Percentiles rank a stretch among this genome's conserved stretches.
Evolutionary conservation across 2,888 invertebrate genomes (phyloP).

Genomic region (Scaptomyza caliginosa): DNA sequence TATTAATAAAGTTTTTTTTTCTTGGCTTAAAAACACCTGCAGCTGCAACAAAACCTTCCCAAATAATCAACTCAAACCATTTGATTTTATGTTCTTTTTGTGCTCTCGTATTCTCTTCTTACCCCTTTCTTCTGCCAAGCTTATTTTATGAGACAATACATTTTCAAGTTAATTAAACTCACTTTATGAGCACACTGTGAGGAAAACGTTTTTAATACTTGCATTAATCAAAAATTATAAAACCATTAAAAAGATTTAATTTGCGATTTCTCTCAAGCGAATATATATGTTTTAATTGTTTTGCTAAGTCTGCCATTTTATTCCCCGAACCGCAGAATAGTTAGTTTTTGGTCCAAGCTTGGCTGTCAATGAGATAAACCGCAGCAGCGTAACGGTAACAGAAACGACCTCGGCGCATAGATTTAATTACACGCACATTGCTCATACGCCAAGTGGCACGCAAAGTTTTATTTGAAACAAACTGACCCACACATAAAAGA

Average conservation of each 20-base stretch:
- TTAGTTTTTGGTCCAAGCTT: constrained; percentile 24
- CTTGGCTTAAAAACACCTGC: constrained; percentile 9
- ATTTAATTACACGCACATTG: constrained; percentile 57
- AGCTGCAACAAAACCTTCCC: not conserved
- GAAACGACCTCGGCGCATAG: constrained; percentile 36
- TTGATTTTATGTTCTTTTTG: constrained; percentile 22
- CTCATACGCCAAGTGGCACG: constrained; percentile 45
- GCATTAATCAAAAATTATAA: not conserved
- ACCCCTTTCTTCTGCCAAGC: not conserved
- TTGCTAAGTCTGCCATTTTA: constrained; percentile 2
- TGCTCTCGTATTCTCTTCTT: not conserved
- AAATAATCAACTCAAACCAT: not conserved
- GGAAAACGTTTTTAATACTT: constrained; percentile 11
- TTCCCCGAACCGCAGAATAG: constrained; percentile 32
- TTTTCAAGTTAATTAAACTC: constrained; percentile 25
- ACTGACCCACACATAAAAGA: constrained; percentile 33
- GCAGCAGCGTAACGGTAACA: constrained; percentile 53
- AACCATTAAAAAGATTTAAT: not conserved
- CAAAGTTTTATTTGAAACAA: not conserved
- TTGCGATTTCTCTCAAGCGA: not conserved
- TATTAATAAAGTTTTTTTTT: constrained; percentile 6
- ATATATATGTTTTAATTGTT: not conserved
- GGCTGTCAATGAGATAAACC: constrained; percentile 48
- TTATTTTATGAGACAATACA: not conserved
- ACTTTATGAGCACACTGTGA: constrained; percentile 27